Conservation (phyloP, 1,140 invertebrate genomes). For the Agrypnia vestita region DNA sequence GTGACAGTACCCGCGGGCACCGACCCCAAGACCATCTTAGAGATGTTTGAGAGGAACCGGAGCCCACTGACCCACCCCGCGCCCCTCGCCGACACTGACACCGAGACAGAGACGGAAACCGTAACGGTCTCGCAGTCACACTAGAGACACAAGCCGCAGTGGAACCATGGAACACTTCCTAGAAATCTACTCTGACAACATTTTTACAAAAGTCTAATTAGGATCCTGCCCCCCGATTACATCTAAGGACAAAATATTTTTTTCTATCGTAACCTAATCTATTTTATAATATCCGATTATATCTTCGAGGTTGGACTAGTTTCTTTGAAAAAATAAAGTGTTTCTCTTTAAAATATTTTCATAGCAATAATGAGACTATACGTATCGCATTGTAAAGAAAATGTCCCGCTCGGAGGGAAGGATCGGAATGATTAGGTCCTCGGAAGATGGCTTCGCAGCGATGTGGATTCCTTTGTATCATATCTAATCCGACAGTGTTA, state of each 20-base stretch:
- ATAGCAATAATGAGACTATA: too few species aligned
- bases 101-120: constrained; percentile 62
- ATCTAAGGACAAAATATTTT: too few species aligned
- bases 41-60: constrained; percentile 72
- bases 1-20: constrained; percentile 72
- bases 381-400: too few species aligned
- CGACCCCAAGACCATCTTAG: constrained; percentile 72
- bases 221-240: too few species aligned
- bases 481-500: background rate
- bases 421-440: background rate
- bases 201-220: background rate
- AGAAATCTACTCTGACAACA: background rate
- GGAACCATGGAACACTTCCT: background rate
- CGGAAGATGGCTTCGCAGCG: background rate
- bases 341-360: too few species aligned
- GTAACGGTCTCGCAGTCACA: constrained; percentile 63
- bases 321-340: too few species aligned
- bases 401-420: too few species aligned
- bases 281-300: too few species aligned
- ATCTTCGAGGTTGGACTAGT: too few species aligned
- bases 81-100: constrained; percentile 62
- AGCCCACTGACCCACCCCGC: constrained; percentile 67
- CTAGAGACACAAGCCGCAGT: constrained; percentile 40
- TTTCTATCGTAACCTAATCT: too few species aligned
- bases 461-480: background rate